Percentiles rank a stretch among this genome's conserved stretches.
These are phyloP conservation scores for Maniola jurtina DNA, from an alignment of 1,140 invertebrate genomes.

Conservation along the genomic window DNA sequence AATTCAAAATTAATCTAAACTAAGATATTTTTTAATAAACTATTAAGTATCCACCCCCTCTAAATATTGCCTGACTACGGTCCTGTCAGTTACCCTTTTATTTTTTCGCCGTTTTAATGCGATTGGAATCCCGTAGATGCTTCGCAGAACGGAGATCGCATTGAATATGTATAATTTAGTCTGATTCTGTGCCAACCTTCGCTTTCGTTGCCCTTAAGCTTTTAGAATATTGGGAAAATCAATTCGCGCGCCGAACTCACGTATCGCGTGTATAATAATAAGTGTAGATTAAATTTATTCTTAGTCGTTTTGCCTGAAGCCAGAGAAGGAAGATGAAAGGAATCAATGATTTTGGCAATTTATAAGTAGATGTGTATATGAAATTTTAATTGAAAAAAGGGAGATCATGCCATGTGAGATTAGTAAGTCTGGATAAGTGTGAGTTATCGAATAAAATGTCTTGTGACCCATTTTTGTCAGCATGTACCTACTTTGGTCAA, in stretches of 20 bases:
- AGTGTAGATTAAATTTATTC: conserved; percentile 5
- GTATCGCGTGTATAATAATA: conserved; percentile 12
- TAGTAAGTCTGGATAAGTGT: no score
- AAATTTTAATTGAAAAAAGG: not conserved
- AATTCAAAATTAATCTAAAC: not conserved
- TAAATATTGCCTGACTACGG: not conserved
- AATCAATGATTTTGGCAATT: not conserved
- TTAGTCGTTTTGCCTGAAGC: not conserved
- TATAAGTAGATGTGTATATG: not conserved
- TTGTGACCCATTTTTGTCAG: no score
- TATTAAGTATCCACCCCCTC: not conserved
- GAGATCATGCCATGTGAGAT: no score
- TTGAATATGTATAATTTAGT: conserved; percentile 53
- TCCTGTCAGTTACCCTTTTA: conserved; percentile 42
- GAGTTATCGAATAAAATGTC: no score
- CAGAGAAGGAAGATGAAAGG: not conserved
- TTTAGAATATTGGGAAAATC: conserved; percentile 29
- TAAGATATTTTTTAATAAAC: not conserved
- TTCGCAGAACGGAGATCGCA: conserved; percentile 41
- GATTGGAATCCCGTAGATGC: conserved; percentile 57
- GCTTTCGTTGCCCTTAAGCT: conserved; percentile 37
- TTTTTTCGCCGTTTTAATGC: conserved; percentile 63
- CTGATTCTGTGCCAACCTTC: conserved; percentile 40
- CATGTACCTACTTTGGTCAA: no score
- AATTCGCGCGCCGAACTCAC: conserved; percentile 17